A percentile compares a stretch with the other conserved stretches of the same genome.
Conservation (phyloP, 1,140 invertebrate species). For the Metopolophium dirhodum region DNA sequence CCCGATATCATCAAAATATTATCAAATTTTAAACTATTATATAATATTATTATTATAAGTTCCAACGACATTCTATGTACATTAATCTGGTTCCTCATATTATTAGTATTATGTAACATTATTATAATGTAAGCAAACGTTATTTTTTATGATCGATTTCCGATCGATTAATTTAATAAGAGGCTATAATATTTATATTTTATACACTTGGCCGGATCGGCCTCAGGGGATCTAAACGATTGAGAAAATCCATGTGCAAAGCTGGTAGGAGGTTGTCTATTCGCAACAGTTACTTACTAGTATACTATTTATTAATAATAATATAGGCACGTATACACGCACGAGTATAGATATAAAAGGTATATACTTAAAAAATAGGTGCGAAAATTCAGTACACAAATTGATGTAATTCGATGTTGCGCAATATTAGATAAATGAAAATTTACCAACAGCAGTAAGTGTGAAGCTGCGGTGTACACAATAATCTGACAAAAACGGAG, state of each 20-base stretch:
- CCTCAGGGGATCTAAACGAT: background rate
- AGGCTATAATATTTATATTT: background rate
- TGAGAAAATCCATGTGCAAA: background rate
- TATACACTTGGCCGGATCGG: background rate
- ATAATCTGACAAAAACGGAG: background rate
- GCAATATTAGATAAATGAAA: background rate
- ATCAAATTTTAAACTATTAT: background rate
- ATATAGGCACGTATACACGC: background rate
- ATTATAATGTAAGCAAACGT: background rate
- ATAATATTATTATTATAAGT: background rate
- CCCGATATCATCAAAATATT: background rate
- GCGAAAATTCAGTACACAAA: background rate
- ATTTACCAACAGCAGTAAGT: background rate
- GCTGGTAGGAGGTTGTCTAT: background rate
- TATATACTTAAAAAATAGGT: slow-evolving; percentile 9
- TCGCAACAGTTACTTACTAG: background rate
- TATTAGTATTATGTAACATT: background rate
- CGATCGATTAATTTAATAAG: background rate
- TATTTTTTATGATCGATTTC: background rate
- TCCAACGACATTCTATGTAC: background rate
- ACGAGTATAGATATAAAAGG: too few relatives aligned
- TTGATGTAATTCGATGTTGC: background rate
- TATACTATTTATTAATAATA: background rate
- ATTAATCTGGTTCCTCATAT: background rate
- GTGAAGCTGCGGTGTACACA: background rate